Base-by-base conservation (phyloP, 2,888 invertebrate species). In the Alcis repandata region DNA sequence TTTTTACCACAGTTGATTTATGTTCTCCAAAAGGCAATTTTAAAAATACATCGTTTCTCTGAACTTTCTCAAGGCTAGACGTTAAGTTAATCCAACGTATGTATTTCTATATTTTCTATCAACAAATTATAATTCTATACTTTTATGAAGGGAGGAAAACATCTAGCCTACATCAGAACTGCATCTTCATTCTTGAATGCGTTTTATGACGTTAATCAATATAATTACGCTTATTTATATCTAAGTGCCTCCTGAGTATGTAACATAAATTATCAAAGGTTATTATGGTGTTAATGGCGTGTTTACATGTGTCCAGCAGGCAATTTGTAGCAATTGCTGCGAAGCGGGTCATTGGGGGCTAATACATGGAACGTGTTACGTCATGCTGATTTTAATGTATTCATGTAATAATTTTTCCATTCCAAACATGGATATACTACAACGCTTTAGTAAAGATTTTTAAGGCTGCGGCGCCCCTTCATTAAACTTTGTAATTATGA, bases 301-400 rank as follows among this genome's bases (percentile, higher is more conserved):
- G 72, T 74, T 77, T 73, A 73, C 70, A 70, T 63, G 67, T 65
- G 67, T 58, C 69, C 68, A 59, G 67, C 53, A 56, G 69, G 58
- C 66, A 71, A 73, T 73, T 75, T 73, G 70, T 70, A 48, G 59
- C 66, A 68, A 70, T 67, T 71, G 66, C 70, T 58, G 32, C 36
- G 19, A 54, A 36, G 56, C 61, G 48, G 56, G 54, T 57, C 63
- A 57, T 65, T 40, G 48, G 58, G 61, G 61, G 33, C 32, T 58
- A 40, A 40, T 59, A 32, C 19, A 41, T 46, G 22, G 41, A 22
- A 54, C 56, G 22, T 15, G n/a, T 48, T 63, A 59, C 51, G 56
- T 65, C 45, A 60, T 13, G 41, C 20, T 48, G 52, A 33, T 53
- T 53, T 59, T 48, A 54, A 20, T 33, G 36, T 59, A n/a, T 40